Conservation (phyloP, 2,113 vertebrate species). For the Micronycteris hirsuta region DNA sequence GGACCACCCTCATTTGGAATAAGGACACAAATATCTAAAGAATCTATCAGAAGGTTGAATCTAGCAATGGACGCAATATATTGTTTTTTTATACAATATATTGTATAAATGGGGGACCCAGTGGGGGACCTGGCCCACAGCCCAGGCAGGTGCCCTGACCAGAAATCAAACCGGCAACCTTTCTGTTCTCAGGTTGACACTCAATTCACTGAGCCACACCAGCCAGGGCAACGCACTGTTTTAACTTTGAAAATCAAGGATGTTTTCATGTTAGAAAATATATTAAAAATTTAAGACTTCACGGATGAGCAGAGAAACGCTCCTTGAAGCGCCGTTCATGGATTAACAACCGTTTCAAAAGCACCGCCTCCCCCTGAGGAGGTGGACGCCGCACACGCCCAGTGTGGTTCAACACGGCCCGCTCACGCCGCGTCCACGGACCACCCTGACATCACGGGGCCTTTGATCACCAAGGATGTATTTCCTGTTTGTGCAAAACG, state of each 20-base stretch:
- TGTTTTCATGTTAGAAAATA: not conserved
- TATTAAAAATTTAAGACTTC: not conserved
- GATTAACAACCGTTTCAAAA: not conserved
- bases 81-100: too few species aligned
- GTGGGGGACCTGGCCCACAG: too few species aligned
- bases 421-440: too few species aligned
- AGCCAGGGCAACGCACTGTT: too few species aligned
- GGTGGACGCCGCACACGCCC: too few species aligned
- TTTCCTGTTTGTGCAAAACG: not conserved
- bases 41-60: not conserved
- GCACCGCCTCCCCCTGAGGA: not conserved
- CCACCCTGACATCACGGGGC: not conserved
- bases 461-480: not conserved
- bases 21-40: not conserved
- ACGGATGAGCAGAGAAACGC: too few species aligned
- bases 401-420: not conserved
- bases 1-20: too few species aligned
- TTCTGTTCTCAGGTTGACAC: too few species aligned
- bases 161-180: too few species aligned
- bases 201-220: too few species aligned
- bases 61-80: not conserved
- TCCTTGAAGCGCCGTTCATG: not conserved
- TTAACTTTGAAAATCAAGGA: not conserved
- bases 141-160: too few species aligned
- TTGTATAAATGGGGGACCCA: too few species aligned